Evolutionary conservation across 2,888 invertebrate species (phyloP).

Genomic region (Callyntrura guangdongensis): DNA sequence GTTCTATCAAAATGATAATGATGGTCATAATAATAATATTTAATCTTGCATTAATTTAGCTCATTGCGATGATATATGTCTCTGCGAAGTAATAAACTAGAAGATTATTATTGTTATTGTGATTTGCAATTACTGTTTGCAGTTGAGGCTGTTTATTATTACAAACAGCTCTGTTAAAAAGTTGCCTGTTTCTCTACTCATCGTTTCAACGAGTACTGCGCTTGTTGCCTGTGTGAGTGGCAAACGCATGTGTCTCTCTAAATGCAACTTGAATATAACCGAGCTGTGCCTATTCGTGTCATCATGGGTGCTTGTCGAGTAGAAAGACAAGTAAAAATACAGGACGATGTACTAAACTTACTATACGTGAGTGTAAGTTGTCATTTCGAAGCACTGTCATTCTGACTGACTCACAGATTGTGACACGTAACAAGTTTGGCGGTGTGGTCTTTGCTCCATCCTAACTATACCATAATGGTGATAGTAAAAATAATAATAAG

Average conservation of each 20-base stretch:
- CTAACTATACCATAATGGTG: constrained; percentile 5
- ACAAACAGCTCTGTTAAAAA: constrained; percentile 21
- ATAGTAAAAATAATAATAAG: constrained; percentile 30
- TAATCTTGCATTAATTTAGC: constrained; percentile 43
- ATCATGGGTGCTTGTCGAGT: constrained; percentile 23
- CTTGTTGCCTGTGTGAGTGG: background rate
- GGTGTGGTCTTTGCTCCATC: constrained; percentile 56
- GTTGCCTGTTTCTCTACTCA: constrained; percentile 17
- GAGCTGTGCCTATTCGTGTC: background rate
- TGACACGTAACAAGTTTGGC: constrained; percentile 44
- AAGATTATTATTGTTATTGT: constrained; percentile 51
- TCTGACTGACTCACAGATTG: background rate
- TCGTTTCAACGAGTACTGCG: background rate
- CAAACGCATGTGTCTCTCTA: background rate
- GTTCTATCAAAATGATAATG: constrained; percentile 29
- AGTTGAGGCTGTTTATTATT: constrained; percentile 23
- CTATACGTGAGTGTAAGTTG: constrained; percentile 12
- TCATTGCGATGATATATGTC: constrained; percentile 43
- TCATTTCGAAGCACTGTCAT: constrained; percentile 12
- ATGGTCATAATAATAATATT: constrained; percentile 34
- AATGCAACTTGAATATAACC: background rate
- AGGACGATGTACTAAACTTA: constrained; percentile 3
- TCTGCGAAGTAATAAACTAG: constrained; percentile 49
- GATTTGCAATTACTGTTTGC: constrained; percentile 49
- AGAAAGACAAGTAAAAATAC: background rate